Evolutionary conservation across 2,113 vertebrate genomes (phyloP), one percentile per base, ranked within the genome.

Genomic region (Brienomyrus brachyistius): DNA sequence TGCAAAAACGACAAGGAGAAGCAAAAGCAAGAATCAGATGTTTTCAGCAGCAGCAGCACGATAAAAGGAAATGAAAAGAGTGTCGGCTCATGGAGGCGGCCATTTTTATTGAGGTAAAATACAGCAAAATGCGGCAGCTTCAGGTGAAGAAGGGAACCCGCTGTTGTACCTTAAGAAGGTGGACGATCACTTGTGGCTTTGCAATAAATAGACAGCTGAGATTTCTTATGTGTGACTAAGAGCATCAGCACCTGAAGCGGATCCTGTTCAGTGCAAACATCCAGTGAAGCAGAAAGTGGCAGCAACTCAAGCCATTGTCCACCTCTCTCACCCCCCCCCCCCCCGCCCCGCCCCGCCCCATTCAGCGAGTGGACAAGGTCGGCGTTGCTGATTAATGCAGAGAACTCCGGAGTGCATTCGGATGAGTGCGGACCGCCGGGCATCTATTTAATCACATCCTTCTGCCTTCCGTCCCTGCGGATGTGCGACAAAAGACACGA

Each of bases 331-430:
- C 13, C 15, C 11, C 11, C 31, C 31, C 31, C 31, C 31, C 31
- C 31, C 31, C 31, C 31, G 0, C 31, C 31, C 31, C 31, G 31
- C 31, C 31, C 31, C 31, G 31, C 31, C 31, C 31, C 31, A 7
- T 35, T 40, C 31, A 43, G 35, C 2, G 35, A 15, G 31, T 10
- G 15, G 5, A 35, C 17, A 77, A 77, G 70, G 70, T 77, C 15
- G 35, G 31, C 5, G 13, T 43, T 77, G 7, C 74, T 80, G 74
- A 80, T 80, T 80, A 80, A 80, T 80, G 74, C 35, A 93, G 31
- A 40, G 13, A 80, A 40, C 74, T 80, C 31, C 15, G 0, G 15
- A 35, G 35, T 40, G 74, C 74, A 43, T 95, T 96, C 95, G 17
- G 31, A 43, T 19, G 31, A 43, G 35, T 80, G 74, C 0, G 40